Conservation (phyloP, 2,113 vertebrate genomes). For the Delphinapterus leucas region DNA sequence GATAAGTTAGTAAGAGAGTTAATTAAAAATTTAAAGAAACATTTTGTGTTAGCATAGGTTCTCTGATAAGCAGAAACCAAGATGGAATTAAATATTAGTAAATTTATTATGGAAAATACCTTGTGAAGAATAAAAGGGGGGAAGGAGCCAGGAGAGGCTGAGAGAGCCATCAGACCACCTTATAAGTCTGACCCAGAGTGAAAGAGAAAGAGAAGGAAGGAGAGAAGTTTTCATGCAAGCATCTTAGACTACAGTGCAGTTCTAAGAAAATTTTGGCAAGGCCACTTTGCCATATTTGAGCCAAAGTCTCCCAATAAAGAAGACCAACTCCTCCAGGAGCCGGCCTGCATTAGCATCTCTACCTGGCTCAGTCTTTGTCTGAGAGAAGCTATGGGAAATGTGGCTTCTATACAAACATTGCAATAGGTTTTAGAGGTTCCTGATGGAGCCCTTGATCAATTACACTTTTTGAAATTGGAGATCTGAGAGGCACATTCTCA, state of each 20-base stretch:
- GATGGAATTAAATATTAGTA: neutral
- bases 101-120: neutral
- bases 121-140: neutral
- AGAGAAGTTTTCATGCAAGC: neutral
- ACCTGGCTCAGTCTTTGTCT: neutral
- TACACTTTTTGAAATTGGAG: neutral
- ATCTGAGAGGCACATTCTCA: neutral
- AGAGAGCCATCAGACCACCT: neutral
- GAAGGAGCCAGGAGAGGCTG: neutral
- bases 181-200: neutral
- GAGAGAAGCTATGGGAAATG: neutral
- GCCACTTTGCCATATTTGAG: neutral
- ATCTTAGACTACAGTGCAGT: neutral
- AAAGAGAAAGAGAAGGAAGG: neutral
- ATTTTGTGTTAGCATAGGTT: neutral
- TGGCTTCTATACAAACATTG: neutral
- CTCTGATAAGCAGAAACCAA: neutral
- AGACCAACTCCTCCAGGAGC: neutral
- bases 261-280: neutral
- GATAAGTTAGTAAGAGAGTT: neutral
- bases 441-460: neutral
- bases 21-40: neutral
- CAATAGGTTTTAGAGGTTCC: neutral
- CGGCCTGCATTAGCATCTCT: neutral
- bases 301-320: neutral